Evolutionary conservation across 1,140 invertebrate species (phyloP).

Genomic region (Hylaeus anthracinus): DNA sequence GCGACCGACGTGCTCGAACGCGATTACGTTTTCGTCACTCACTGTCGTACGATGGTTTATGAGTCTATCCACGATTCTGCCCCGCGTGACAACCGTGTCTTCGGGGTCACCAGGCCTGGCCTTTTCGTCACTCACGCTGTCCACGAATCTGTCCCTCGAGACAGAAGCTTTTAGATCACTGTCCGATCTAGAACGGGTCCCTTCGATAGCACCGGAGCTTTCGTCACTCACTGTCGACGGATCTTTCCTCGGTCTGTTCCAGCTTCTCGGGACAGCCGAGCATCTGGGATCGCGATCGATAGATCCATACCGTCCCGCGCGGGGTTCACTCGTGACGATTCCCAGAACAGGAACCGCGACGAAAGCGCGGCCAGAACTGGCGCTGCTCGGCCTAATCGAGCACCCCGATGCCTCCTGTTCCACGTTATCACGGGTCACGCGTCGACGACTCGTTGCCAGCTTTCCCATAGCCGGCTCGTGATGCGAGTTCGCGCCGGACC

Average conservation of each 20-base stretch:
- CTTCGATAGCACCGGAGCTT: no score
- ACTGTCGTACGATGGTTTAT: neutral
- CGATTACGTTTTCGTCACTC: neutral
- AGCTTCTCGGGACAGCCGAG: neutral
- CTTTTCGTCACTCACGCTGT: no score
- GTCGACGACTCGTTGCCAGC: constrained; percentile 34
- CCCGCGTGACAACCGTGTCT: neutral
- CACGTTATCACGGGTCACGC: constrained; percentile 47
- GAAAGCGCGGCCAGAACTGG: constrained; percentile 24
- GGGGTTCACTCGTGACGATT: neutral
- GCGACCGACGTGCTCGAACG: neutral
- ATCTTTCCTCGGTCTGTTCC: no score
- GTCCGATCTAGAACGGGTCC: no score
- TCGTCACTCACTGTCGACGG: no score
- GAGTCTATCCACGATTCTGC: no score
- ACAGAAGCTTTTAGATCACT: no score
- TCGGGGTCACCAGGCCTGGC: no score
- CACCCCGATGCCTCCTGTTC: constrained; percentile 17
- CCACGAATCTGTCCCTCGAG: no score
- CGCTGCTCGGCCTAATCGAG: constrained; percentile 4
- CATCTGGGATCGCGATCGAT: neutral
- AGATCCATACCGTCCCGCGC: neutral
- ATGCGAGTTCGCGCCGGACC: constrained; percentile 19
- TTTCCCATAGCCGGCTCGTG: constrained; percentile 43
- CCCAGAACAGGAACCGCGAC: constrained; percentile 3